phyloP scores from a whole-genome alignment of 1,140 invertebrate species.

The Halesus radiatus region DNA sequence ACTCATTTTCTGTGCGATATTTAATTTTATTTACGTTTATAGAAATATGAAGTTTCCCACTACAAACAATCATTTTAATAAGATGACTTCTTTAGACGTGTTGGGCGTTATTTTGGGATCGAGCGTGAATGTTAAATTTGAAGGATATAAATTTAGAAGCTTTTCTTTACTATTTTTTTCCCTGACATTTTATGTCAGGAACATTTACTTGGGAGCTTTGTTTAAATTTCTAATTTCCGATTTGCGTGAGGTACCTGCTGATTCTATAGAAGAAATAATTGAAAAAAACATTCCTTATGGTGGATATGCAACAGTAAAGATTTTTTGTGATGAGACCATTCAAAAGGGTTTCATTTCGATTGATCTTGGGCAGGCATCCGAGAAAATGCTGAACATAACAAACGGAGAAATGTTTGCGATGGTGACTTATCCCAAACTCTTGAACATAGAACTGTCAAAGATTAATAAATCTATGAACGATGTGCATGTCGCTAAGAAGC shows the following conservation, averaged over 20 bases:
- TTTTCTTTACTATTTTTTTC: neutral
- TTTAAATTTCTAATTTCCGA: constrained; percentile 8
- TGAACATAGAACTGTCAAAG: neutral
- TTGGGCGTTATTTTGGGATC: constrained; percentile 4
- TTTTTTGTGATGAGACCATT: neutral
- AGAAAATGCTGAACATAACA: neutral
- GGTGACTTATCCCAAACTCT: neutral
- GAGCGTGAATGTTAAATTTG: neutral
- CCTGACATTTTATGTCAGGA: constrained; percentile 13
- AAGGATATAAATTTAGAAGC: neutral
- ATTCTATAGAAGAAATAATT: neutral
- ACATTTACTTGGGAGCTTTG: neutral
- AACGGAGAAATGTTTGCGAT: constrained; percentile 1
- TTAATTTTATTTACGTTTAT: no score
- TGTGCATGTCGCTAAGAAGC: neutral
- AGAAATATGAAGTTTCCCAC: no score
- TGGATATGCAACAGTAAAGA: neutral
- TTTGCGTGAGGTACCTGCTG: neutral
- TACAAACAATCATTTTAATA: no score
- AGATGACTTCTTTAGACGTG: neutral
- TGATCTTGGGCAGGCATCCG: neutral
- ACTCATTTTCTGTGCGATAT: neutral
- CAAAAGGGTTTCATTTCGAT: neutral
- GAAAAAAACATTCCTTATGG: constrained; percentile 6
- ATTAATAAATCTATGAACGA: neutral